Base-by-base conservation (phyloP, 1,140 invertebrate genomes). In the Camponotus floridanus region DNA sequence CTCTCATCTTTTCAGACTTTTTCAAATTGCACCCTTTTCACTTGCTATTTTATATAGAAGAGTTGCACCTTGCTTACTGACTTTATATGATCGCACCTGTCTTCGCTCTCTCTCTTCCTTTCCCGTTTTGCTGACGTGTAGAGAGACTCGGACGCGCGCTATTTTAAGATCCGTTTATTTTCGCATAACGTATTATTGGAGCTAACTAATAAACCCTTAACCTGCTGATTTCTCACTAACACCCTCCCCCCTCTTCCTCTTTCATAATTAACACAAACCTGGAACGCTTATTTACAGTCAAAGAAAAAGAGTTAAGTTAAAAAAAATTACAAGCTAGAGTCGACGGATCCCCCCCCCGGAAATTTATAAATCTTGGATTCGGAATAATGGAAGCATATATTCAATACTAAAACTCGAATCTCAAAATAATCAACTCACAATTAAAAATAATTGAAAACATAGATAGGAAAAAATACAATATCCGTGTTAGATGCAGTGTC, bases 401-500 rank as follows among this genome's bases (percentile, higher is more conserved):
- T 39, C 26, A 39, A 1, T 76, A 59, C 59, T 76, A 81, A 70
- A 83, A 71, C 55, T 74, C 45, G 39, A 67, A 18, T 64, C 39
- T 48, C 78, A 65, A 78, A 78, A 62, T 45, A 45, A 59, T 78
- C 39, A 33, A 21, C 9, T 42, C n/a, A 21, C 15, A 33, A 89
- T 42, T 65, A 74, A 86, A 88, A 93, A 93, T 85, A 86, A 71
- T 89, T 88, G 86, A 84, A 91, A 92, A 90, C 90, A 91, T 85
- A 86, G 74, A 90, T 88, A 86, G 85, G 90, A 92, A 90, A 90
- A 91, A 92, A 91, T 87, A 93, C 91, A 89, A 92, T 92, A 92
- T 91, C 88, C 91, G 92, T 86, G 85, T 89, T 79, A 91, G 91
- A 92, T 89, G 91, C 91, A 93, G 88, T 91, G 91, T 91, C 86